These are phyloP conservation scores for Mus spicilegus DNA, from an alignment of 2,113 vertebrate genomes.

Conservation along the genomic window DNA sequence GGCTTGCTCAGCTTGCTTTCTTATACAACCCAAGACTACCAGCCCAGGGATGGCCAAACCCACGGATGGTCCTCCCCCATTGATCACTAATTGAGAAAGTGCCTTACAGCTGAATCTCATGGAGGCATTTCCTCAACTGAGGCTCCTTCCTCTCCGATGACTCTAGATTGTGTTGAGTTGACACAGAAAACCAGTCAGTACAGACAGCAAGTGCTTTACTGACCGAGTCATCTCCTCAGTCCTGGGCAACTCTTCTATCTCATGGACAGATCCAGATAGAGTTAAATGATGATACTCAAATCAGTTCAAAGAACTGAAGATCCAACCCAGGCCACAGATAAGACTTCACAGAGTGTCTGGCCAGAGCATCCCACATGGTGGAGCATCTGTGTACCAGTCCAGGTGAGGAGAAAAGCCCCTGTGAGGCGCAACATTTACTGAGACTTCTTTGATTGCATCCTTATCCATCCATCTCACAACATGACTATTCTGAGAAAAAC, in stretches of 20 bases:
- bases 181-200: not conserved
- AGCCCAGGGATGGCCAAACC: too few species aligned
- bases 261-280: not conserved
- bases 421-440: too few species aligned
- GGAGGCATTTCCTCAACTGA: too few species aligned
- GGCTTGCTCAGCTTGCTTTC: not conserved
- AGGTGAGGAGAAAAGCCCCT: too few species aligned
- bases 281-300: not conserved
- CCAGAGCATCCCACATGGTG: not conserved
- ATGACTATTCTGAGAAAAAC: too few species aligned
- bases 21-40: not conserved
- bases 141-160: too few species aligned
- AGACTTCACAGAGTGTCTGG: fast-evolving
- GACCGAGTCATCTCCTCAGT: not conserved
- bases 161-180: too few species aligned
- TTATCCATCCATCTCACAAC: not conserved
- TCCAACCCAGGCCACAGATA: not conserved
- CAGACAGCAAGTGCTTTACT: not conserved
- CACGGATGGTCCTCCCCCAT: not conserved
- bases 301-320: not conserved
- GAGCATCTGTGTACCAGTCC: not conserved
- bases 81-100: not conserved
- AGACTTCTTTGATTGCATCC: not conserved
- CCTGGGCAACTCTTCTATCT: not conserved
- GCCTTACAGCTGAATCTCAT: not conserved